Evolutionary conservation across 2,797 vertebrate genomes (phyloP).

Genomic region (Anguilla marmorata): DNA sequence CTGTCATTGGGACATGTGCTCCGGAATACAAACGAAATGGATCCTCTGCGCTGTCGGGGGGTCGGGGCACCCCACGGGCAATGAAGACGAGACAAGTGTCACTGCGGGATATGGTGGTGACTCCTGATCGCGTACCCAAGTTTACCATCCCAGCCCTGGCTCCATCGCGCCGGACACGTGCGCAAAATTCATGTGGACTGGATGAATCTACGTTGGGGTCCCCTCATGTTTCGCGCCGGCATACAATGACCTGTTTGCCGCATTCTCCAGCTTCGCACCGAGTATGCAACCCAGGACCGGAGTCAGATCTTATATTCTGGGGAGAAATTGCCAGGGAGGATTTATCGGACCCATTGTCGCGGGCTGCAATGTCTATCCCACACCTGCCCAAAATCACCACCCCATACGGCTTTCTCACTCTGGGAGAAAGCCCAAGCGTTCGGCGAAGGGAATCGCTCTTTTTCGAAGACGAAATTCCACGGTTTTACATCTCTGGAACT

Average conservation of each 20-base stretch:
- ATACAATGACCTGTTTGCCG: conserved; percentile 14
- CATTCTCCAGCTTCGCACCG: background rate
- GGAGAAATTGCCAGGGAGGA: conserved; percentile 20
- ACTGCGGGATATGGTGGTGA: conserved; percentile 55
- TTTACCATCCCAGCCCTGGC: conserved; percentile 57
- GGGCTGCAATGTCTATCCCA: conserved; percentile 64
- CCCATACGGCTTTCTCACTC: conserved; percentile 64
- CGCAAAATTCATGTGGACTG: conserved; percentile 30
- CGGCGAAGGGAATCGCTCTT: conserved; percentile 68
- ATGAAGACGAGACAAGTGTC: conserved; percentile 35
- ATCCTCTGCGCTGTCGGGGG: background rate
- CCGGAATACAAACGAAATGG: background rate
- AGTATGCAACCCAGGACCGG: background rate
- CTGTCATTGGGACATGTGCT: background rate
- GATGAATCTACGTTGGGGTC: conserved; percentile 23
- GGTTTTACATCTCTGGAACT: background rate
- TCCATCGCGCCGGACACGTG: conserved; percentile 35
- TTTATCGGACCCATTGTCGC: conserved; percentile 48
- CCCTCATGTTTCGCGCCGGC: background rate
- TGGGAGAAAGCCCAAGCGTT: conserved; percentile 62
- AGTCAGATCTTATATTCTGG: conserved; percentile 27
- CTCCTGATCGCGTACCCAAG: conserved; percentile 60
- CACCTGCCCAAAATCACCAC: conserved; percentile 66
- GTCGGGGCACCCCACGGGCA: conserved; percentile 8
- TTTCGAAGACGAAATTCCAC: conserved; percentile 30